phyloP scores from a whole-genome alignment of 37 sponge, comb jelly and placozoan species.

The Ephydatia muelleri region DNA sequence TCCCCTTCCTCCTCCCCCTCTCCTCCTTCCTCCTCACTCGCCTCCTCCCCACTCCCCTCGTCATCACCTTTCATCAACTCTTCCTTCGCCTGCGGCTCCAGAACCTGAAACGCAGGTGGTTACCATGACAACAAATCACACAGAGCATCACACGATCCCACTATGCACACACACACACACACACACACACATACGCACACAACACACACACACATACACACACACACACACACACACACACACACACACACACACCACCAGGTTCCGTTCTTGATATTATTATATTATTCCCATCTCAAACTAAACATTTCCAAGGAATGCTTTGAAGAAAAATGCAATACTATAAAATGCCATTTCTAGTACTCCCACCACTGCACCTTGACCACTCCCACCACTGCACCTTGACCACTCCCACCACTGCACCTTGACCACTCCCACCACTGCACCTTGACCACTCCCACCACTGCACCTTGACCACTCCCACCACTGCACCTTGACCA shows the following conservation, averaged over 20 bases:
- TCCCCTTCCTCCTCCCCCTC: constrained; percentile 27
- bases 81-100: constrained; percentile 43
- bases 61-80: constrained; percentile 38
- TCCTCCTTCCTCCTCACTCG: constrained; percentile 27
- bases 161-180: constrained; percentile 4
- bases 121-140: not conserved
- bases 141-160: too few relatives aligned
- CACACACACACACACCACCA: too few relatives aligned
- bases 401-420: too few relatives aligned
- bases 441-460: not conserved
- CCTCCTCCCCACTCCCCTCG: constrained; percentile 24
- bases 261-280: too few relatives aligned
- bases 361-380: too few relatives aligned
- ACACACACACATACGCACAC: not conserved
- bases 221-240: too few relatives aligned
- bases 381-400: too few relatives aligned
- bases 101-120: constrained; percentile 29
- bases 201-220: too few relatives aligned
- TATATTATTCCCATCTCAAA: too few relatives aligned
- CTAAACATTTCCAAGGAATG: too few relatives aligned
- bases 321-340: too few relatives aligned
- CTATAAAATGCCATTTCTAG: too few relatives aligned
- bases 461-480: not conserved
- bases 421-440: not conserved
- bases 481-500: not conserved